Evolutionary conservation across 2,888 invertebrate species (phyloP).

Genomic region (Seira musarum): DNA sequence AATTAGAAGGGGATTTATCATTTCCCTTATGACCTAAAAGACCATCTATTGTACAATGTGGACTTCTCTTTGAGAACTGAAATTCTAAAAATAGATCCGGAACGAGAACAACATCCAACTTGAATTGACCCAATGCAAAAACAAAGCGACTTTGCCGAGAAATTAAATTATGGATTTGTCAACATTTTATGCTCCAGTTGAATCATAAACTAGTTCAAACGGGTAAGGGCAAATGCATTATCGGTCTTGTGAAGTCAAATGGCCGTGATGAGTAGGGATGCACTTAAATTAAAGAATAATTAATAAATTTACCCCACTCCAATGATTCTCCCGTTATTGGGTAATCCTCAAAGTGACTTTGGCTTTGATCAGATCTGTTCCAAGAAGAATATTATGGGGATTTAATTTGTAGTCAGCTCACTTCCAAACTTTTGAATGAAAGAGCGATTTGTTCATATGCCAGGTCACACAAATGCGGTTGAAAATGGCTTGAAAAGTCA

Average conservation of each 20-base stretch:
- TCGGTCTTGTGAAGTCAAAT: too few relatives aligned
- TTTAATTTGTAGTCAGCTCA: background rate
- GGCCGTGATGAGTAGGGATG: background rate
- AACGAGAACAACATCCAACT: too few relatives aligned
- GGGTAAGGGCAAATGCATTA: too few relatives aligned
- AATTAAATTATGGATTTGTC: too few relatives aligned
- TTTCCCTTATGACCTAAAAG: background rate
- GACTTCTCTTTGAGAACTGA: too few relatives aligned
- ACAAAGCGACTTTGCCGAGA: too few relatives aligned
- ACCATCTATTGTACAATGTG: background rate
- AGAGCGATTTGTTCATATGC: background rate
- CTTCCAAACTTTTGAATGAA: background rate
- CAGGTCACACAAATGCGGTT: background rate
- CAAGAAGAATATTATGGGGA: background rate
- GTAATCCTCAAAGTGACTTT: background rate
- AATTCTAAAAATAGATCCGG: too few relatives aligned
- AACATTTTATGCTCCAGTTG: too few relatives aligned
- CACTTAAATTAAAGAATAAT: background rate
- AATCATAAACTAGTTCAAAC: background rate
- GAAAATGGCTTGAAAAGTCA: too few relatives aligned
- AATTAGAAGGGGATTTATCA: conserved; percentile 22
- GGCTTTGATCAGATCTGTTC: background rate
- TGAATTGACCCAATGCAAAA: too few relatives aligned
- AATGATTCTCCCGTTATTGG: background rate
- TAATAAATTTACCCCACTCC: background rate